Evolutionary conservation across 2,797 vertebrate genomes (phyloP), one percentile per base, ranked within the genome.

Genomic region (Macrochelys suwanniensis): DNA sequence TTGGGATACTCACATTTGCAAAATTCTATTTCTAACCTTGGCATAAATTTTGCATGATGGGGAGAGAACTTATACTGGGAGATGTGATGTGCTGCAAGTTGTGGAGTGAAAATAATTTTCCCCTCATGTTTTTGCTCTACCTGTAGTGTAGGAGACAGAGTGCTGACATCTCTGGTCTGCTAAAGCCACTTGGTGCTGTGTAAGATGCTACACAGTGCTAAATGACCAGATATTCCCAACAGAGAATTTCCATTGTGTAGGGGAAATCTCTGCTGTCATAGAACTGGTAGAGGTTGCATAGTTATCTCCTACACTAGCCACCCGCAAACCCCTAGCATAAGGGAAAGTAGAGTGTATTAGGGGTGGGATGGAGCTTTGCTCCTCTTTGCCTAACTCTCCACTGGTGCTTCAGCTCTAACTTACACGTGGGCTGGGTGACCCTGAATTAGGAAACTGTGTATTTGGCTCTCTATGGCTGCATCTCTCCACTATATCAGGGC

Each of bases 361-460:
- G 26, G 74, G 13, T 26, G 6, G 6, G 6, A 7, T 45, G 56
- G 42, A 54, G 7, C n/a, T 81, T 15, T 31, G 26, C 54, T 28
- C 76, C 93, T 28, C 13, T 45, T 76, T 45, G 37, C 23, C 37
- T 77, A 0, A 1, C 54, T 47, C 23, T 47, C 5, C 79, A 77
- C 80, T 51, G 19, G 1, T n/a, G 11, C 19, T 82, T 33, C 28
- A 61, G 7, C 68, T 84, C 26, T 74, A 45, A 77, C 1, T 74
- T 89, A 4, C 4, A 13, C 13, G 2, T 80, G 42, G 28, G 28
- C 2, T 93, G 23, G 1, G 49, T 71, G 26, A 50, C 7, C 2
- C 13, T 26, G 9, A 4, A 0, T 51, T 80, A 80, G 28, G 0
- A 53, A 85, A 4, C 2, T 68, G 6, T 68, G 6, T 2, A 92